Base-by-base conservation (phyloP, 2,888 invertebrate genomes). In the Drosophila niveifrons region DNA sequence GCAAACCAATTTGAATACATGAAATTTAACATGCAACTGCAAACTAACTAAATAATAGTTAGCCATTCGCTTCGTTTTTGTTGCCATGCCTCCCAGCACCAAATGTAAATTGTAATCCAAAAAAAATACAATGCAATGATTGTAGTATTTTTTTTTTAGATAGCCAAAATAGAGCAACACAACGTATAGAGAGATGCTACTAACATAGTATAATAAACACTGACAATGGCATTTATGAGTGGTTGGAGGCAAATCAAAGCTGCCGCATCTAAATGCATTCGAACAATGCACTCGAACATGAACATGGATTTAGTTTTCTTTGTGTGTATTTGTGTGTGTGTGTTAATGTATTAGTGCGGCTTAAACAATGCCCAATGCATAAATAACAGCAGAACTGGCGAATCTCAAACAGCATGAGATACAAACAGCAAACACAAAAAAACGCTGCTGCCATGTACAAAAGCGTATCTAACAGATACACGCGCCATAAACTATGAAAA, bases 401-500 rank as follows among this genome's bases (percentile, higher is more conserved):
- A 76, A 84, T 72, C 67, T 75, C 64, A 57, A 82, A 72, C 61
- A 68, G 57, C 65, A 63, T 46, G 57, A 44, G 46, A 23, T 23
- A 23, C 23, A 23, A 23, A 23, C 23, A 23, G 6, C 43, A 48
- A 56, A 31, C 31, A 31, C 9, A 4, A 36, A 36, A 36, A 67
- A 59, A 57, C 66, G 66, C 13, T 57, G 66, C 13, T 57, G 47
- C 62, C 48, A 52, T 75, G 53, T 52, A 66, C 63, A 72, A 85
- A 59, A 82, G 69, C 75, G 71, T 86, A 87, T 83, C 83, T 88
- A 87, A 75, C 82, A 88, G 81, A 88, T 83, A 81, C 87, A 88
- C 89, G 63, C 87, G 82, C 84, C 89, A 88, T 83, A 83, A 83
- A 83, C 89, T 86, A 86, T 66, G 82, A 80, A 80, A 86, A 83